Percentiles rank a stretch among this genome's conserved stretches.
phyloP scores from a whole-genome alignment of 2,797 vertebrate genomes.

The Mus caroli region DNA sequence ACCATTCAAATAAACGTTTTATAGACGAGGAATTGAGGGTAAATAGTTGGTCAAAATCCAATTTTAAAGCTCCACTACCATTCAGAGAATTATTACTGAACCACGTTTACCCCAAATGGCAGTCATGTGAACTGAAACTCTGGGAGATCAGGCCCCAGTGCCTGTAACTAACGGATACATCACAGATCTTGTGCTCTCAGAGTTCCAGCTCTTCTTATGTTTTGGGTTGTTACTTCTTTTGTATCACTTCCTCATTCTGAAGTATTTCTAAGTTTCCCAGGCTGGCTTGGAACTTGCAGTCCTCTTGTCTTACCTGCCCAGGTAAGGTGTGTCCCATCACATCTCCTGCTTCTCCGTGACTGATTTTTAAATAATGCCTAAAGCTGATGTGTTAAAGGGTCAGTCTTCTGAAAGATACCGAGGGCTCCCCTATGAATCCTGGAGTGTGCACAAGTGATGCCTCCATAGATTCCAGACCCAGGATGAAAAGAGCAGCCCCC shows the following conservation, averaged over 20 bases:
- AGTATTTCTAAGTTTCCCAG: background rate
- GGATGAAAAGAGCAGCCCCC: background rate
- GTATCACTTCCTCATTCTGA: background rate
- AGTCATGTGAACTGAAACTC: background rate
- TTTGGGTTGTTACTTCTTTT: background rate
- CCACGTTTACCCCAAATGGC: background rate
- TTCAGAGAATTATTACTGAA: slow-evolving; percentile 40
- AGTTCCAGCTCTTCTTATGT: no score
- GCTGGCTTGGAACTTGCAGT: background rate
- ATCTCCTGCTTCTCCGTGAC: background rate
- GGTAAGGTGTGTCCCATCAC: background rate
- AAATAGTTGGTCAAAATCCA: slow-evolving; percentile 21
- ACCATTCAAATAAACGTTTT: slow-evolving; percentile 49
- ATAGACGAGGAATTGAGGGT: background rate
- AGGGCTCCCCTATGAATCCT: background rate
- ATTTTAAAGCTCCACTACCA: background rate
- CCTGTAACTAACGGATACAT: background rate
- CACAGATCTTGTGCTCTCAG: background rate
- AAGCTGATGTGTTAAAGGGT: background rate
- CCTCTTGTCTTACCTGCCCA: background rate
- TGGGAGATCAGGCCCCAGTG: background rate
- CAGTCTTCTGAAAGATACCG: background rate
- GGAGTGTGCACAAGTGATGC: background rate
- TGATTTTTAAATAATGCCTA: background rate
- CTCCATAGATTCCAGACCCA: background rate